Evolutionary conservation across 2,888 invertebrate species (phyloP).

Genomic region (Thymelicus sylvestris): DNA sequence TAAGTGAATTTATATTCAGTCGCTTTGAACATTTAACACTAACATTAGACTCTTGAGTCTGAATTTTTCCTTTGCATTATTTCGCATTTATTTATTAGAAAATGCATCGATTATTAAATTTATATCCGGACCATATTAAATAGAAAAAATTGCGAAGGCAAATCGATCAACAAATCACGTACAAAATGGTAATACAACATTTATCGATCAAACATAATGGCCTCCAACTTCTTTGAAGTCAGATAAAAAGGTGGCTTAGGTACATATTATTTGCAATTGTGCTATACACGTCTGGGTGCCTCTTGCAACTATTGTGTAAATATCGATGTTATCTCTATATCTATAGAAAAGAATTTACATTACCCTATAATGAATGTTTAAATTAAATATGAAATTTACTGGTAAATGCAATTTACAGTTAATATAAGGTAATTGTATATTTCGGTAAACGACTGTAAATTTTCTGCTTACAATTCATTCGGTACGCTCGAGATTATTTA

Average conservation of each 20-base stretch:
- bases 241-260: not conserved
- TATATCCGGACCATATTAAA: no score
- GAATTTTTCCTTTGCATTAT: no score
- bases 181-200: no score
- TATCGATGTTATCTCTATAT: not conserved
- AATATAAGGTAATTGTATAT: conserved; percentile 7
- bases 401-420: not conserved
- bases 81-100: no score
- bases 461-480: conserved; percentile 9
- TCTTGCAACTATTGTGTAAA: conserved; percentile 1
- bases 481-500: conserved; percentile 6
- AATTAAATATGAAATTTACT: not conserved
- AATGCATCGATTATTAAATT: no score
- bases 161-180: no score
- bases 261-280: not conserved
- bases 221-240: not conserved
- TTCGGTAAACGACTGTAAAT: conserved; percentile 10
- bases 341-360: not conserved
- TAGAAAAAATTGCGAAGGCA: no score
- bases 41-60: no score
- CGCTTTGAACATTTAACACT: no score
- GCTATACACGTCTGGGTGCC: not conserved
- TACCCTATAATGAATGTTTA: conserved; percentile 2
- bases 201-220: no score
- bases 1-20: no score